Percentiles rank a stretch among this genome's conserved stretches.
These are phyloP conservation scores for Ochotona curzoniae DNA, from an alignment of 2,113 vertebrate species.

Conservation along the genomic window DNA sequence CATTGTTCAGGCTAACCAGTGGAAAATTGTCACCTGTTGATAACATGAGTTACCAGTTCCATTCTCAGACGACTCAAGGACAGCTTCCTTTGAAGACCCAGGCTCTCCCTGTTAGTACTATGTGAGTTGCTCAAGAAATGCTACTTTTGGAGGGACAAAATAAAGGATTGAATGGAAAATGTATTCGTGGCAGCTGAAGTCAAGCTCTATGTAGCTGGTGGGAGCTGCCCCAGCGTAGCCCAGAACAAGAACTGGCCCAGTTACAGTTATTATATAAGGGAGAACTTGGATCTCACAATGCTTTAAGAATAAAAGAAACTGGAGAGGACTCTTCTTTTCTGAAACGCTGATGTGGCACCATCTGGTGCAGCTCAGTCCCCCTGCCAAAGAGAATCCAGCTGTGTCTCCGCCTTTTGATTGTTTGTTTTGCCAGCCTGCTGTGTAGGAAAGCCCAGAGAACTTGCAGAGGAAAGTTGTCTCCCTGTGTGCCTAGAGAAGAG, in stretches of 20 bases:
- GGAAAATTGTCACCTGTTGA: neutral
- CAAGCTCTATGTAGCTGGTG: neutral
- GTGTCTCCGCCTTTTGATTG: neutral
- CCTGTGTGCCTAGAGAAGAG: conserved; percentile 33
- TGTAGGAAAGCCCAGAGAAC: conserved; percentile 22
- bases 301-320: conserved; percentile 55
- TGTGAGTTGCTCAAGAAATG: conserved; percentile 5
- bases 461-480: neutral
- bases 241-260: neutral
- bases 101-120: neutral
- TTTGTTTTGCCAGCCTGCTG: neutral
- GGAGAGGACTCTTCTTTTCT: neutral
- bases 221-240: neutral
- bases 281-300: neutral
- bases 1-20: neutral
- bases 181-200: neutral
- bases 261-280: neutral
- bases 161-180: neutral
- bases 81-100: neutral
- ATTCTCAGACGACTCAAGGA: neutral
- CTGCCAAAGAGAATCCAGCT: conserved; percentile 60
- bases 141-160: neutral
- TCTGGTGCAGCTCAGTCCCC: conserved; percentile 45
- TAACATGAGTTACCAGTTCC: neutral
- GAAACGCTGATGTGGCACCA: conserved; percentile 56